Evolutionary conservation across 1,140 invertebrate species (phyloP).

Genomic region (Heliconius eleuchia): DNA sequence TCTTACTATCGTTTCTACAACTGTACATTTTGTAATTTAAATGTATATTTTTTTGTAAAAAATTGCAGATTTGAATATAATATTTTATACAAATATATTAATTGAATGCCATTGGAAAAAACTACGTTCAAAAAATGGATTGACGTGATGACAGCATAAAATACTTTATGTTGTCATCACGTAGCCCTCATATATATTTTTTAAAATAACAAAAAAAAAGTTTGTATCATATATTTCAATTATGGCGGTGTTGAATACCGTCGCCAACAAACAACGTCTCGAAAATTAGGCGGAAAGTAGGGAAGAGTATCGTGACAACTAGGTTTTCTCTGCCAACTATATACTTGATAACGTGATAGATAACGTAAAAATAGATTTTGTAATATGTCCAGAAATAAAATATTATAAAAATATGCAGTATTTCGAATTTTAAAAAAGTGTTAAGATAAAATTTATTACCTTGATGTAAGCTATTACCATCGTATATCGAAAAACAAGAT

Average conservation of each 20-base stretch:
- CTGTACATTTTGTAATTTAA: not conserved
- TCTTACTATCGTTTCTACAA: constrained; percentile 14
- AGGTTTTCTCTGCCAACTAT: too few relatives aligned
- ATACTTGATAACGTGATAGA: too few relatives aligned
- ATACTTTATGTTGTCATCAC: not conserved
- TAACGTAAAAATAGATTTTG: too few relatives aligned
- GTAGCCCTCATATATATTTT: not conserved
- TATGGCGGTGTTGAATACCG: too few relatives aligned
- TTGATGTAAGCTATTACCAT: not conserved
- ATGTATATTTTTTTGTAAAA: not conserved
- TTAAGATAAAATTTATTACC: not conserved
- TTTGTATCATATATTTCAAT: too few relatives aligned
- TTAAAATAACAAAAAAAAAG: not conserved
- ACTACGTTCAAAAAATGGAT: not conserved
- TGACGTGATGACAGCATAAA: not conserved
- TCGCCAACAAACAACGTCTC: too few relatives aligned
- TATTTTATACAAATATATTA: not conserved
- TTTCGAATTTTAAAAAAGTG: not conserved
- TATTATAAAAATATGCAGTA: not conserved
- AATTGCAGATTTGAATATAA: not conserved
- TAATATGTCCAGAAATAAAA: too few relatives aligned
- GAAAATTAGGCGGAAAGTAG: too few relatives aligned
- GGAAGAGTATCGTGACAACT: too few relatives aligned
- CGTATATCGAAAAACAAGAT: constrained; percentile 20
- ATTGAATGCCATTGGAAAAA: not conserved